These are phyloP conservation scores for Harpalus rufipes DNA, from an alignment of 2,888 invertebrate species.

Conservation along the genomic window DNA sequence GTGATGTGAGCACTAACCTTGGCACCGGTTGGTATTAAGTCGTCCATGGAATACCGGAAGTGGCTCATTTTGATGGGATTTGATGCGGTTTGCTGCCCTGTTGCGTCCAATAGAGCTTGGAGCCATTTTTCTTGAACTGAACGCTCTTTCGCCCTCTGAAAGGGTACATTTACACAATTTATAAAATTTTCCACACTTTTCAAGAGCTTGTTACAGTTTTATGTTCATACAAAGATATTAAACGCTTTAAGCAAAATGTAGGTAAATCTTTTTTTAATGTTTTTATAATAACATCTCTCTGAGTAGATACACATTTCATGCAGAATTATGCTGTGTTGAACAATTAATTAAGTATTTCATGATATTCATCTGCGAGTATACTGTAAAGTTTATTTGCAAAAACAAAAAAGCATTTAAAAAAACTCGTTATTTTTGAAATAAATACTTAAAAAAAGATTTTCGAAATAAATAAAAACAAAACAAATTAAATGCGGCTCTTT, in stretches of 20 bases:
- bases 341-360: constrained; percentile 19
- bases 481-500: too few relatives aligned
- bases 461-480: too few relatives aligned
- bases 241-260: constrained; percentile 16
- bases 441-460: too few relatives aligned
- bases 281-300: constrained; percentile 37
- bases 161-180: not conserved
- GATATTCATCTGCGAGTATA: not conserved
- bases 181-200: not conserved
- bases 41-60: constrained; percentile 76
- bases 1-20: constrained; percentile 64
- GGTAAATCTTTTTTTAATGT: constrained; percentile 32
- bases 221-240: not conserved
- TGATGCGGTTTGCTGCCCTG: constrained; percentile 73
- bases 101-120: constrained; percentile 77
- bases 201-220: not conserved
- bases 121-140: constrained; percentile 79
- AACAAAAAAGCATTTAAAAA: too few relatives aligned
- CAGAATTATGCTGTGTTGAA: not conserved
- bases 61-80: constrained; percentile 73
- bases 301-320: constrained; percentile 6
- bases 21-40: constrained; percentile 70
- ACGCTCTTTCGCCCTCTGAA: constrained; percentile 77
- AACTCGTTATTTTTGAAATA: too few relatives aligned
- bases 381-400: too few relatives aligned